Evolutionary conservation across 2,113 vertebrate genomes (phyloP).

Genomic region (Lophura nycthemera): DNA sequence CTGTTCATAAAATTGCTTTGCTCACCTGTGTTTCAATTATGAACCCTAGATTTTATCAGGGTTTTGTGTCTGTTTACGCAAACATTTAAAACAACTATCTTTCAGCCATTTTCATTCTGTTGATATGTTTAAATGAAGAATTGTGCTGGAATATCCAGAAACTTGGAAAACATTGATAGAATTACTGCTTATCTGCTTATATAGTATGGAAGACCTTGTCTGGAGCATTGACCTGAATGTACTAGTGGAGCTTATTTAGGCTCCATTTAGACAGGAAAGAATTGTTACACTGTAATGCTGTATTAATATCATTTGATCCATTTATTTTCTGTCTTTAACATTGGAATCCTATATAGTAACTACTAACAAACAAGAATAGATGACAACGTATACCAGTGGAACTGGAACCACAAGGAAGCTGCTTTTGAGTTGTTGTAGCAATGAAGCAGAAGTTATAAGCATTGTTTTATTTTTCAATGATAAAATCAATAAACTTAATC

Average conservation of each 20-base stretch:
- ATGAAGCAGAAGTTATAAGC: conserved; percentile 12
- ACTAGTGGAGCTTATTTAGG: not conserved
- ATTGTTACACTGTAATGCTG: not conserved
- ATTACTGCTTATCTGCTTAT: not conserved
- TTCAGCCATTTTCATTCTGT: not conserved
- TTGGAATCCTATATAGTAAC: not conserved
- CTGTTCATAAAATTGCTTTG: not conserved
- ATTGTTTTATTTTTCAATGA: not conserved
- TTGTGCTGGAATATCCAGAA: not conserved
- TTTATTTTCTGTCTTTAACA: not conserved
- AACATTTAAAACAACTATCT: not conserved
- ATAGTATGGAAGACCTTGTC: not conserved
- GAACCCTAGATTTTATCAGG: not conserved
- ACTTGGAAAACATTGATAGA: not conserved
- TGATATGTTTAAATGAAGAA: not conserved
- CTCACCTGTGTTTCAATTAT: not conserved
- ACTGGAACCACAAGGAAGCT: not conserved
- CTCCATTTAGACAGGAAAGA: not conserved
- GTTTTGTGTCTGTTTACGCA: not conserved
- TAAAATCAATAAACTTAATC: conserved; percentile 3
- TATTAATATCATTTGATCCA: not conserved
- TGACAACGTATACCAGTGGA: not conserved
- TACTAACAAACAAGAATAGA: not conserved
- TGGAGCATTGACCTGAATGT: not conserved
- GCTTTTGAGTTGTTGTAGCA: not conserved